These are phyloP conservation scores for Watsonalla binaria DNA, from an alignment of 2,888 invertebrate species.

Conservation along the genomic window DNA sequence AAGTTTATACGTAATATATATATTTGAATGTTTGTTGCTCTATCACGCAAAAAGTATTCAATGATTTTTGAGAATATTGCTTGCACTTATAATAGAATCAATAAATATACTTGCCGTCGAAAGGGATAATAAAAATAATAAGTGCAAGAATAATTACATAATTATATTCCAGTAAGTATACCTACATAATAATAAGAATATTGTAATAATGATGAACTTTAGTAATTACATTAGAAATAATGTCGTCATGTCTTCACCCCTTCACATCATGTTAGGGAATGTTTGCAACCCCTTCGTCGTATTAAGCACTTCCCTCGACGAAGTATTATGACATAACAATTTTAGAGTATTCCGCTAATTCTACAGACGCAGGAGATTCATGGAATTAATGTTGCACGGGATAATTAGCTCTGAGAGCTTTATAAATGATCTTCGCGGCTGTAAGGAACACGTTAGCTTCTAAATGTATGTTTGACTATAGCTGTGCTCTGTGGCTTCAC, in stretches of 20 bases:
- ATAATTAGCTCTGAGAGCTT: slow-evolving; percentile 28
- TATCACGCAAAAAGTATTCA: too few species aligned
- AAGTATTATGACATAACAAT: slow-evolving; percentile 16
- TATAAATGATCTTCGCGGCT: slow-evolving; percentile 23
- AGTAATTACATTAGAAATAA: not conserved
- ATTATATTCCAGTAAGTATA: too few species aligned
- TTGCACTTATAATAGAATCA: too few species aligned
- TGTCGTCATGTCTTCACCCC: not conserved
- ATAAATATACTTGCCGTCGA: too few species aligned
- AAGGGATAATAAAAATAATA: too few species aligned
- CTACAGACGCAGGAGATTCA: slow-evolving; percentile 17
- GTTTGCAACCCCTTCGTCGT: not conserved
- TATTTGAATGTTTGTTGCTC: too few species aligned
- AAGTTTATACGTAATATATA: too few species aligned
- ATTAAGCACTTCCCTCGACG: not conserved
- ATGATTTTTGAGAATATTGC: too few species aligned
- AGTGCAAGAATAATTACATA: too few species aligned
- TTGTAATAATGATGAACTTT: not conserved
- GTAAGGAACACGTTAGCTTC: slow-evolving; percentile 10
- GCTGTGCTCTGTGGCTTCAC: too few species aligned
- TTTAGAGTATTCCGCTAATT: slow-evolving; percentile 20
- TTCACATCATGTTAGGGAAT: not conserved
- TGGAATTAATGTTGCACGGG: slow-evolving; percentile 25
- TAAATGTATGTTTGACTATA: slow-evolving; percentile 2
- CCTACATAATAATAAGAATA: too few species aligned